Evolutionary conservation across 2,888 invertebrate genomes (phyloP).

Genomic region (Drosophila helvetica): DNA sequence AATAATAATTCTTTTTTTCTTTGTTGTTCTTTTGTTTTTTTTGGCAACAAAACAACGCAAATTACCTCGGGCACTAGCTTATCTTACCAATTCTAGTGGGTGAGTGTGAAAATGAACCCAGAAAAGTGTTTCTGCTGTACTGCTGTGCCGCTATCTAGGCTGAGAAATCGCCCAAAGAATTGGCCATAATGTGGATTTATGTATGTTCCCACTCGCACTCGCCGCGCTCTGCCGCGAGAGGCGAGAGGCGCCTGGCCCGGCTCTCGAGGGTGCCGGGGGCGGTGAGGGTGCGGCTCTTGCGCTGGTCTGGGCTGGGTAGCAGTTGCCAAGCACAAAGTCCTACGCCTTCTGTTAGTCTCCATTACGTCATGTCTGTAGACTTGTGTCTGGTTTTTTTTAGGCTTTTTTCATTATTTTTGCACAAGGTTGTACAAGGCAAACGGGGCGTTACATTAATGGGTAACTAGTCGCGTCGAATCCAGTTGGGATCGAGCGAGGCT

Average conservation of each 20-base stretch:
- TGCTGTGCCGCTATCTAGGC: slow-evolving; percentile 35
- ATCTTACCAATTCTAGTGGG: slow-evolving; percentile 31
- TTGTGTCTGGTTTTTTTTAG: slow-evolving; percentile 17
- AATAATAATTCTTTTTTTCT: slow-evolving; percentile 29
- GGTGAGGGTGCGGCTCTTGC: slow-evolving; percentile 54
- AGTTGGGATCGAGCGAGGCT: slow-evolving; percentile 27
- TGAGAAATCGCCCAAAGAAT: slow-evolving; percentile 64
- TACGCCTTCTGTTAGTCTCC: slow-evolving; percentile 57
- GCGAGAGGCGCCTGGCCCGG: background rate
- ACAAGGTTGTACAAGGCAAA: slow-evolving; percentile 78
- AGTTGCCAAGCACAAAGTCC: slow-evolving; percentile 56
- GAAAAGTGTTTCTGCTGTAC: slow-evolving; percentile 26
- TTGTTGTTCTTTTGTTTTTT: background rate
- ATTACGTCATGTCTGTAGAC: slow-evolving; percentile 62
- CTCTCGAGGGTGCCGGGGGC: slow-evolving; percentile 5
- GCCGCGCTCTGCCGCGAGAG: slow-evolving; percentile 13
- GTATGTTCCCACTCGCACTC: slow-evolving; percentile 58
- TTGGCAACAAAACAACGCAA: slow-evolving; percentile 13
- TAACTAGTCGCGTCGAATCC: slow-evolving; percentile 63
- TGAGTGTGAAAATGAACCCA: slow-evolving; percentile 45
- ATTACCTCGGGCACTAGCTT: slow-evolving; percentile 30
- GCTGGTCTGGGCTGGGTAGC: slow-evolving; percentile 14
- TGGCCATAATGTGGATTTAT: slow-evolving; percentile 65
- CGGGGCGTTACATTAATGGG: slow-evolving; percentile 74
- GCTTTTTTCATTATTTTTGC: slow-evolving; percentile 30